These are phyloP conservation scores for Onthophagus sagittarius DNA, from an alignment of 2,888 invertebrate species.

Conservation along the genomic window DNA sequence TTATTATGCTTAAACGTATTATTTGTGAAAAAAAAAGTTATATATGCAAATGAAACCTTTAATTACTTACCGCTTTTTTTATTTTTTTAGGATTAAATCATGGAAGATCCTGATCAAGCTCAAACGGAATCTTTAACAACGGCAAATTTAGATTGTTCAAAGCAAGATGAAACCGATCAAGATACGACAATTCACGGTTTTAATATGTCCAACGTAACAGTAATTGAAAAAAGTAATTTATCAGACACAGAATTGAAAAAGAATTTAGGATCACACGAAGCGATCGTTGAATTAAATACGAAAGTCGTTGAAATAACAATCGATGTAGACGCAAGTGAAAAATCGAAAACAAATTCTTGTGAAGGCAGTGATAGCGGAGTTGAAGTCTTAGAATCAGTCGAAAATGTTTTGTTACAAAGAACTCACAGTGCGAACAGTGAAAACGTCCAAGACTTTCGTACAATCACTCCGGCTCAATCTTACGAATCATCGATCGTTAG, in stretches of 20 bases:
- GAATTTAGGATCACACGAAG: slow-evolving; percentile 1
- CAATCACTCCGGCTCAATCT: slow-evolving; percentile 61
- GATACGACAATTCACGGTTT: slow-evolving; percentile 43
- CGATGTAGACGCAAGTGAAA: slow-evolving; percentile 19
- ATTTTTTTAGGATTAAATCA: background rate
- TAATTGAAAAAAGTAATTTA: slow-evolving; percentile 35
- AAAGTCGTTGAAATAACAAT: slow-evolving; percentile 27
- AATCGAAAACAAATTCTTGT: slow-evolving; percentile 37
- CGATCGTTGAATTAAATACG: slow-evolving; percentile 20
- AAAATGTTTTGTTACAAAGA: slow-evolving; percentile 48
- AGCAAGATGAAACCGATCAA: slow-evolving; percentile 34
- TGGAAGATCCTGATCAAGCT: slow-evolving; percentile 9
- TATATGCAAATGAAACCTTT: no score
- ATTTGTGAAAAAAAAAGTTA: no score
- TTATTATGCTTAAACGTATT: no score
- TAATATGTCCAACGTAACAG: slow-evolving; percentile 40
- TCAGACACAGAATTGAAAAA: slow-evolving; percentile 10
- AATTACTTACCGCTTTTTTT: no score
- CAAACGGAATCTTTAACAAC: background rate
- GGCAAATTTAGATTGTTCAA: background rate
- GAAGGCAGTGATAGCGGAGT: slow-evolving; percentile 82
- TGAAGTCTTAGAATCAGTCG: slow-evolving; percentile 58
- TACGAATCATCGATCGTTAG: slow-evolving; percentile 77
- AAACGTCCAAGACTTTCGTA: slow-evolving; percentile 57
- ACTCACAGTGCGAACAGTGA: slow-evolving; percentile 59